phyloP scores from a whole-genome alignment of 2,888 invertebrate species.

The Trachelus tabidus region DNA sequence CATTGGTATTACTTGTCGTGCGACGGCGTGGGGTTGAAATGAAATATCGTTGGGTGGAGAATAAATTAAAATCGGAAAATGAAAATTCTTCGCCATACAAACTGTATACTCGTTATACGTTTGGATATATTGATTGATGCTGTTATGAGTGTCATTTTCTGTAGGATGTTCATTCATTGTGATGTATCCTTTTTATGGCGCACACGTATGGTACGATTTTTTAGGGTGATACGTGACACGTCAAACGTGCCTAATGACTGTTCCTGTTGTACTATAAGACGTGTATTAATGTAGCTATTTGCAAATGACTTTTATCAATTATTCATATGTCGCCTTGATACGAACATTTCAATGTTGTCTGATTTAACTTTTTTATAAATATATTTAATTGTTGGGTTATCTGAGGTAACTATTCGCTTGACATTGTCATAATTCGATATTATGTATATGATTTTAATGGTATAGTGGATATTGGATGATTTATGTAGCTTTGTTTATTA shows the following conservation, averaged over 20 bases:
- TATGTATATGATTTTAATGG: too few relatives aligned
- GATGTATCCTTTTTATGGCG: background rate
- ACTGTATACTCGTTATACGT: background rate
- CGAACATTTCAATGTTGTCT: background rate
- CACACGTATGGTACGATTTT: background rate
- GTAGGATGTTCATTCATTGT: background rate
- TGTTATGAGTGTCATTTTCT: background rate
- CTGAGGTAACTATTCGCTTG: background rate
- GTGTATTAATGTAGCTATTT: background rate
- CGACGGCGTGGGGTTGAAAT: background rate
- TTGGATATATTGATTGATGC: background rate
- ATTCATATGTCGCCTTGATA: background rate
- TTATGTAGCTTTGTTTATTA: too few relatives aligned
- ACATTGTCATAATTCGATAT: too few relatives aligned
- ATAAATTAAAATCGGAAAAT: background rate
- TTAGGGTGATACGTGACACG: background rate
- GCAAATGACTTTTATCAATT: too few relatives aligned
- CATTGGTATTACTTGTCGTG: background rate
- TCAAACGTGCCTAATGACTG: too few relatives aligned
- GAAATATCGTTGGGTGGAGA: background rate
- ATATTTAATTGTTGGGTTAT: too few relatives aligned
- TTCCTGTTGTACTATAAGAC: background rate
- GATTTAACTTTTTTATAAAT: background rate
- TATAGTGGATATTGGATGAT: too few relatives aligned
- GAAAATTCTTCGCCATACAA: background rate